Percentiles rank a stretch among this genome's conserved stretches.
phyloP scores from a whole-genome alignment of 2,797 vertebrate genomes.

The Sebastes matsubarae region DNA sequence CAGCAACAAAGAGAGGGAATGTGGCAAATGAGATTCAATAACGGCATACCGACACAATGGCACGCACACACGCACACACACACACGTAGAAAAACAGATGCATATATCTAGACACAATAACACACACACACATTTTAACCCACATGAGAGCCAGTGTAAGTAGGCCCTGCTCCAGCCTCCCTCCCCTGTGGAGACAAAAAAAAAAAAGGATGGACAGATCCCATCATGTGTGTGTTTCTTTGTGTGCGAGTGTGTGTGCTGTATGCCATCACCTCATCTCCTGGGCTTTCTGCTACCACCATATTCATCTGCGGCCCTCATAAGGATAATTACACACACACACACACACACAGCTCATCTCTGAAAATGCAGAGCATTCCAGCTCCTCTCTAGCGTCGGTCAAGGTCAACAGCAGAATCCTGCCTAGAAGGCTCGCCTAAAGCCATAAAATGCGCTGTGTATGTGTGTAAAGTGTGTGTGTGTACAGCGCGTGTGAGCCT shows the following conservation, averaged over 20 bases:
- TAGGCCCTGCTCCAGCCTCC: conserved; percentile 63
- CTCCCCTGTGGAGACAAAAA: conserved; percentile 36
- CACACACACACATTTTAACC: conserved; percentile 42
- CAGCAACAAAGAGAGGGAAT: conserved; percentile 75
- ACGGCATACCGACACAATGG: conserved; percentile 64
- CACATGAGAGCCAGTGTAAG: conserved; percentile 63
- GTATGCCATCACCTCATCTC: conserved; percentile 58
- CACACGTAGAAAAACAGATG: conserved; percentile 42
- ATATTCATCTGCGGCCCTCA: conserved; percentile 73
- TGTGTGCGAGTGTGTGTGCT: conserved; percentile 56
- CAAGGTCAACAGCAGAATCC: conserved; percentile 72
- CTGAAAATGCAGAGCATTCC: conserved; percentile 23
- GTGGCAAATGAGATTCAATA: conserved; percentile 73
- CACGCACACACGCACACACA: conserved; percentile 13
- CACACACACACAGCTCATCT: conserved; percentile 15
- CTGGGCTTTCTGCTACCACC: conserved; percentile 63
- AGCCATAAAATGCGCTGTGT: conserved; percentile 46
- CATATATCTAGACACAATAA: conserved; percentile 44
- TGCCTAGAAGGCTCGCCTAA: conserved; percentile 66
- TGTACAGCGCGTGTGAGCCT: not conserved
- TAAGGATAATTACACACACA: conserved; percentile 66
- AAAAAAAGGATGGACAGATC: conserved; percentile 66
- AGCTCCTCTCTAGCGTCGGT: conserved; percentile 35
- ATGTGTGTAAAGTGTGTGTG: conserved; percentile 16
- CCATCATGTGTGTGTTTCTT: conserved; percentile 57